phyloP scores from a whole-genome alignment of 1,140 invertebrate species.

The Elymnias hypermnestra region DNA sequence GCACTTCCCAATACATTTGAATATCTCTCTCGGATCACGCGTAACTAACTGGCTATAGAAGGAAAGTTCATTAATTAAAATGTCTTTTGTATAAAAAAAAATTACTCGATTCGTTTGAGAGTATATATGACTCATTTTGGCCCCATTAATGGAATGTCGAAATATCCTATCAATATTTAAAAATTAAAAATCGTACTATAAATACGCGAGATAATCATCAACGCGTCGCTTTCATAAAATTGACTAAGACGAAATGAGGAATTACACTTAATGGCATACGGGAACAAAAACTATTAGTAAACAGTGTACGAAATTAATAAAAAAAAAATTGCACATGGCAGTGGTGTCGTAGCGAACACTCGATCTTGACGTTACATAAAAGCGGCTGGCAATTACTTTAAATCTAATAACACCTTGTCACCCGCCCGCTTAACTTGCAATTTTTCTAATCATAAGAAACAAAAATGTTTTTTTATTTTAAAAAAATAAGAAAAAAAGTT shows the following conservation, averaged over 20 bases:
- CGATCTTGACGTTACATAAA: slow-evolving; percentile 58
- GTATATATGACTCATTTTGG: slow-evolving; percentile 40
- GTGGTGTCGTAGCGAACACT: slow-evolving; percentile 67
- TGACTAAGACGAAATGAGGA: slow-evolving; percentile 51
- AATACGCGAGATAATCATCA: slow-evolving; percentile 1
- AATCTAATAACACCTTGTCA: slow-evolving; percentile 56
- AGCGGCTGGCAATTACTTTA: slow-evolving; percentile 72
- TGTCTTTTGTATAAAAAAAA: slow-evolving; percentile 4
- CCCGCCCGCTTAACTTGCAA: slow-evolving; percentile 44
- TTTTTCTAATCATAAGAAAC: slow-evolving; percentile 16
- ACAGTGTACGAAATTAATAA: slow-evolving; percentile 49
- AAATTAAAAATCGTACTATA: slow-evolving; percentile 12
- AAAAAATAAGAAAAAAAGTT: slow-evolving; percentile 19
- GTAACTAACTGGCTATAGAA: slow-evolving; percentile 10
- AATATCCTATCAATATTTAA: slow-evolving; percentile 29
- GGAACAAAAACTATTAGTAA: slow-evolving; percentile 49
- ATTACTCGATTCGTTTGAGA: slow-evolving; percentile 6
- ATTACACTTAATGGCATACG: slow-evolving; percentile 49
- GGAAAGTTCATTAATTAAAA: slow-evolving; percentile 11
- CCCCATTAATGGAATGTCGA: slow-evolving; percentile 64
- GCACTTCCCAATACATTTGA: slow-evolving; percentile 23
- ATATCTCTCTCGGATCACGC: slow-evolving; percentile 10
- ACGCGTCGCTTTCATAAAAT: slow-evolving; percentile 20
- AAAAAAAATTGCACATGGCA: slow-evolving; percentile 72
- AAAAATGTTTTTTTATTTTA: slow-evolving; percentile 12